These are phyloP conservation scores for Pectinophora gossypiella DNA, from an alignment of 1,140 invertebrate species.

Conservation along the genomic window DNA sequence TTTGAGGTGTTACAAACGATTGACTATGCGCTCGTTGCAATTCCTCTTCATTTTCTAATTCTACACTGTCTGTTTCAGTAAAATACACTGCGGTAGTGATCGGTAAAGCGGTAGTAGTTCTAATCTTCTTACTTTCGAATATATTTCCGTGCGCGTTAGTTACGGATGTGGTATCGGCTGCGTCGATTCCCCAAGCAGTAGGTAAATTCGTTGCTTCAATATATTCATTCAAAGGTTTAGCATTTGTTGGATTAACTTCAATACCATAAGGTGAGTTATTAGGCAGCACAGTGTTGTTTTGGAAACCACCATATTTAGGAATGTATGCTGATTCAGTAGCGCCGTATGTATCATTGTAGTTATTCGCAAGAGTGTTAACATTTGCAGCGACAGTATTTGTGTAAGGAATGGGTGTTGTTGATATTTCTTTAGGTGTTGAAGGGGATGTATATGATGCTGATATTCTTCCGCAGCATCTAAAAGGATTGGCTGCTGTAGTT, in stretches of 20 bases:
- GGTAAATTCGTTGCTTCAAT: slow-evolving; percentile 56
- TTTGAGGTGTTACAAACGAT: slow-evolving; percentile 61
- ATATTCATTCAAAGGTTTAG: slow-evolving; percentile 52
- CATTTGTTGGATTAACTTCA: slow-evolving; percentile 34
- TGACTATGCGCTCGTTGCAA: slow-evolving; percentile 72
- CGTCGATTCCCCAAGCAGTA: slow-evolving; percentile 55
- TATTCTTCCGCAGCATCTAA: slow-evolving; percentile 64
- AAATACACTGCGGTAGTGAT: slow-evolving; percentile 47
- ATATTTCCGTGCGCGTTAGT: slow-evolving; percentile 33
- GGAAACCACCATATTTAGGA: slow-evolving; percentile 70
- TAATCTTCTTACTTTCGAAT: slow-evolving; percentile 65
- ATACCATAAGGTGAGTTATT: slow-evolving; percentile 47
- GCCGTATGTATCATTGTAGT: slow-evolving; percentile 20
- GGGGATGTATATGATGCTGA: slow-evolving; percentile 64
- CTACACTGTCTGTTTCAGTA: slow-evolving; percentile 57
- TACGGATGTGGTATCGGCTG: slow-evolving; percentile 33
- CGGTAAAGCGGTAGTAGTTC: slow-evolving; percentile 28
- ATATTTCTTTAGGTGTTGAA: slow-evolving; percentile 28
- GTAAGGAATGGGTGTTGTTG: slow-evolving; percentile 35
- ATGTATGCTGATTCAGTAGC: slow-evolving; percentile 49
- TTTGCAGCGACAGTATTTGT: slow-evolving; percentile 60
- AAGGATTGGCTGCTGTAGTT: slow-evolving; percentile 46
- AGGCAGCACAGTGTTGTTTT: slow-evolving; percentile 70
- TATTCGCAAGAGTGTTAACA: slow-evolving; percentile 46
- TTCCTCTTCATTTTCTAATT: slow-evolving; percentile 72